phyloP scores from a whole-genome alignment of 2,888 invertebrate species.

The Scaptomyza tumidula region DNA sequence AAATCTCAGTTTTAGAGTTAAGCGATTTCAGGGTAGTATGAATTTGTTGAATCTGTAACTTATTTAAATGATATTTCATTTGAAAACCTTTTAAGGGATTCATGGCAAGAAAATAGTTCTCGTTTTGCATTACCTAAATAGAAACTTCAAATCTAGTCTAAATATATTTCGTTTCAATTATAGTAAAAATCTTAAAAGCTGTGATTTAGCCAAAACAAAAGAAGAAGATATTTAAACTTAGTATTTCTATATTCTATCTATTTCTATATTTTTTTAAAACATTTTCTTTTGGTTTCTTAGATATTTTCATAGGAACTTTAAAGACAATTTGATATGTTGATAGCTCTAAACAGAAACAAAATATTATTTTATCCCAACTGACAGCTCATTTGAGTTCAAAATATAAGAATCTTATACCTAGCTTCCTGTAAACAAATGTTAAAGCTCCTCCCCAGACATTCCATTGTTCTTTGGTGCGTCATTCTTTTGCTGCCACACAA shows the following conservation, averaged over 20 bases:
- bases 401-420: not conserved
- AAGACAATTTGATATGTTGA: too few relatives aligned
- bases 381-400: not conserved
- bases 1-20: constrained; percentile 7
- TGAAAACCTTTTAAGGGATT: not conserved
- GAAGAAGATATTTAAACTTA: too few relatives aligned
- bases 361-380: not conserved
- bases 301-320: too few relatives aligned
- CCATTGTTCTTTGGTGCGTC: constrained; percentile 34
- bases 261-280: too few relatives aligned
- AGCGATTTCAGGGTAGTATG: not conserved
- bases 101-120: not conserved
- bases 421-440: constrained; percentile 1
- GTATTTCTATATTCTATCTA: too few relatives aligned
- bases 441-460: constrained; percentile 1
- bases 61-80: not conserved
- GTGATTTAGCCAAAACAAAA: too few relatives aligned
- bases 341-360: too few relatives aligned
- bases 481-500: constrained; percentile 16
- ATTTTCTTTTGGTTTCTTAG: too few relatives aligned
- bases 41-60: not conserved
- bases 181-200: too few relatives aligned
- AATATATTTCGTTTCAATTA: not conserved
- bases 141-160: not conserved
- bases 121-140: not conserved